Conservation (phyloP, 2,888 invertebrate species). For the Calameuta filiformis region DNA sequence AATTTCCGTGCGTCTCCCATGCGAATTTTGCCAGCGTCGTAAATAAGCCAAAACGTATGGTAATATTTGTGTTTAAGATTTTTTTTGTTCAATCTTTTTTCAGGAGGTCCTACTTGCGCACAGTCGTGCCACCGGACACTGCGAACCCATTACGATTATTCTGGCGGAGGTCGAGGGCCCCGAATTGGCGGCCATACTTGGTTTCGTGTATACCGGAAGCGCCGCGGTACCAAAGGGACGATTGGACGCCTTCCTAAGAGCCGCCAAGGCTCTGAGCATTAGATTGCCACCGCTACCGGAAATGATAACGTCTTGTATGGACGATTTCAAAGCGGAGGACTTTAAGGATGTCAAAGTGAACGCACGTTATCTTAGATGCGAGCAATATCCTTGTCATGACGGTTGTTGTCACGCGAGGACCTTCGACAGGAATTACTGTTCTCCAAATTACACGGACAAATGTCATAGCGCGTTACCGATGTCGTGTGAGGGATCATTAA, state of each 20-base stretch:
- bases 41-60: background rate
- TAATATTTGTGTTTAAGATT: background rate
- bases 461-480: background rate
- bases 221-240: slow-evolving; percentile 71
- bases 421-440: slow-evolving; percentile 8
- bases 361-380: slow-evolving; percentile 43
- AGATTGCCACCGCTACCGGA: slow-evolving; percentile 47
- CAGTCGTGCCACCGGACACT: slow-evolving; percentile 42
- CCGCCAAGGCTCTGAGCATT: slow-evolving; percentile 64
- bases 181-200: slow-evolving; percentile 73
- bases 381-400: slow-evolving; percentile 44
- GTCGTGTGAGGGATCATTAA: background rate
- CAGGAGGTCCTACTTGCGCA: slow-evolving; percentile 60
- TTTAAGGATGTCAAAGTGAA: slow-evolving; percentile 44
- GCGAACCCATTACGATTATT: slow-evolving; percentile 73
- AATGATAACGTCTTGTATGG: slow-evolving; percentile 16
- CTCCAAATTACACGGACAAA: background rate
- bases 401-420: slow-evolving; percentile 26
- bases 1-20: background rate
- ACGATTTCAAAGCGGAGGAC: slow-evolving; percentile 42
- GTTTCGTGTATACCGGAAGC: slow-evolving; percentile 78
- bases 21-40: background rate
- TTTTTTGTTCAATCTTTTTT: slow-evolving; percentile 17
- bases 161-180: slow-evolving; percentile 74
- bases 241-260: slow-evolving; percentile 71